A percentile compares a stretch with the other conserved stretches of the same genome.
Conservation (phyloP, 30 jellyfish, hydroid and myxozoan species). For the Rhopilema esculentum region DNA sequence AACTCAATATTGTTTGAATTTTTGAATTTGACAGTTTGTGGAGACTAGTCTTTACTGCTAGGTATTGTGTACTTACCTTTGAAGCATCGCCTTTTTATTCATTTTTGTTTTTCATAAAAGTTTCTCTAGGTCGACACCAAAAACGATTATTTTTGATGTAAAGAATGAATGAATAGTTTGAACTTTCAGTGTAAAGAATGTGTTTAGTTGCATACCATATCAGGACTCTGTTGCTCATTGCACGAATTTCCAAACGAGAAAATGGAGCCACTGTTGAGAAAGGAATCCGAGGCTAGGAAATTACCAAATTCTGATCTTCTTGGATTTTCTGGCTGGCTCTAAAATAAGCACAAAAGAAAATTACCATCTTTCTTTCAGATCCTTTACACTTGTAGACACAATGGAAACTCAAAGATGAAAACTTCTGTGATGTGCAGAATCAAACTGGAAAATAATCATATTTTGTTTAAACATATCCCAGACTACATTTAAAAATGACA, state of each 20-base stretch:
- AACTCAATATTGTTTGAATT: no score
- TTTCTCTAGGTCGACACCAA: background rate
- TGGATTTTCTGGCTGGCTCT: background rate
- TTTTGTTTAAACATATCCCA: no score
- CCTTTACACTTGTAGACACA: no score
- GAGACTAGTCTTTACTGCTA: no score
- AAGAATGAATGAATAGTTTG: background rate
- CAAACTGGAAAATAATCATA: no score
- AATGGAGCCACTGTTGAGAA: conserved; percentile 28
- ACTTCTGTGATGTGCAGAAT: no score
- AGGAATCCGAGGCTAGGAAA: conserved; percentile 26
- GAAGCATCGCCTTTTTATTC: no score
- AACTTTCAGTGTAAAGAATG: background rate
- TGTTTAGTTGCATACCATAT: background rate
- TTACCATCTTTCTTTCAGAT: background rate
- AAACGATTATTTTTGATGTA: background rate
- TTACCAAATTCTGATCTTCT: conserved; percentile 13
- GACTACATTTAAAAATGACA: no score
- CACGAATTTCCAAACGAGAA: conserved; percentile 39
- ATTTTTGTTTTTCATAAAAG: background rate
- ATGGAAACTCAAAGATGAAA: no score
- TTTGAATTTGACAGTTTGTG: no score
- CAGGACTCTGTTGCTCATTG: background rate
- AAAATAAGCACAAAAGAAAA: background rate
- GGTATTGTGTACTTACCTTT: no score